Base-by-base conservation (phyloP, 2,888 invertebrate species). In the Caenorhabditis panamensis region DNA sequence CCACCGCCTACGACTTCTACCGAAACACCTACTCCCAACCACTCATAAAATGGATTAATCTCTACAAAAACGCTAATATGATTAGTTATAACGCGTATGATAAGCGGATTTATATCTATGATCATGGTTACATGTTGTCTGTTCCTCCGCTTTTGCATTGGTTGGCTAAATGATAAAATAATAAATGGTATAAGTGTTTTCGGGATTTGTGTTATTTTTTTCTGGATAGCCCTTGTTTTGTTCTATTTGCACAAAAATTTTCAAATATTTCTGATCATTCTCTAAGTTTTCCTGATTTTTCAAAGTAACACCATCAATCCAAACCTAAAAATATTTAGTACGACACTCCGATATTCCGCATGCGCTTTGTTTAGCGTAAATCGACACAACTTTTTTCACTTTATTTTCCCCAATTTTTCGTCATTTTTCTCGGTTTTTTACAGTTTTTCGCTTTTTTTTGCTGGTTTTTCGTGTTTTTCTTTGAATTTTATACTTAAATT, bases 31-130 rank as follows among this genome's bases (percentile, higher is more conserved):
- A 88, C 75, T 79, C 84, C 5, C 82, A 86, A 47, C 90, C 90
- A 18, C 86, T 88, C 54, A 88, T 91, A 9, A 83, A 87, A 73
- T 91, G 91, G 91, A 82, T 89, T 51, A 91, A 91, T 69, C 79
- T 91, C 22, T 90, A 91, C 77, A 79, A 83, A 51, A 88, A 91
- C 59, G 84, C 89, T 8, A 90, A 91, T 78, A 90, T 90, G 89
- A 86, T 91, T 22, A 83, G 86, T 53, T 91, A 91, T 79, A 91
- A 91, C 69, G 90, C 90, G 2, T 91, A 86, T 77, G 91, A 91
- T 71, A 90, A 90, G 58, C 82, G 90, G 47, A 88, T 91, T 51
- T 91, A 91, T 73, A 85, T 91, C 56, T 91, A 90, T 64, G 91
- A 91, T 69, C 88, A 91, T 63, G 87, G 90, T 28, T 91, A 90